Base-by-base conservation (phyloP, 2,888 invertebrate species). In the Drosophila basisetae region DNA sequence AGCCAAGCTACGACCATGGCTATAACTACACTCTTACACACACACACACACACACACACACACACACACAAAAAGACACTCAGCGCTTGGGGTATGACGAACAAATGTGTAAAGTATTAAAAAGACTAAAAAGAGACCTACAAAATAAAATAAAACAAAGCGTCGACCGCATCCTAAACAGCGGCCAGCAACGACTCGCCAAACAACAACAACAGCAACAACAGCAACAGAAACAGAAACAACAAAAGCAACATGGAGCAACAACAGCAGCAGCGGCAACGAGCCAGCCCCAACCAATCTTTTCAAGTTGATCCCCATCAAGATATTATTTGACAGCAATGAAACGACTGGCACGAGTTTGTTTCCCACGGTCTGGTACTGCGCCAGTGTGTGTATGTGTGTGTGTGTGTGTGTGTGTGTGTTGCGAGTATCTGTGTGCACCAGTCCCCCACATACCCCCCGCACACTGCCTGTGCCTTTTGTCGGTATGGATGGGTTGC, bases 261-360 rank as follows among this genome's bases (percentile, higher is more conserved):
- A 54, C 78, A 60, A 49, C 71, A 55, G 41, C 56, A 55, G 69
- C 79, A 70, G 66, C 73, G 85, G 76, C 81, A 75, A 78, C 65
- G 52, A 78, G 77, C 82, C 78, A 84, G 83, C 83, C 90, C 87
- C 87, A 90, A 89, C 86, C 87, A 88, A 88, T 88, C 87, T 88
- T 90, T 90, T 88, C 87, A 88, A 91, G 89, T 92, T 91, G 91
- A 90, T 91, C 89, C 85, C 87, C 92, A 91, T 92, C 92, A 91
- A 92, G 92, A 92, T 92, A 92, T 89, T 91, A 92, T 92, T 92
- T 92, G 92, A 92, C 92, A 91, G 91, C 92, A 91, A 91, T 92
- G 91, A 92, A 92, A 91, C 92, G 92, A 92, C 92, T 92, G 93
- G 92, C 92, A 92, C 92, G 93, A 92, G 92, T 92, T 92, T 92